Evolutionary conservation across 37 sponge, comb jelly and placozoan species (phyloP).

Genomic region (Petrosia ficiformis): DNA sequence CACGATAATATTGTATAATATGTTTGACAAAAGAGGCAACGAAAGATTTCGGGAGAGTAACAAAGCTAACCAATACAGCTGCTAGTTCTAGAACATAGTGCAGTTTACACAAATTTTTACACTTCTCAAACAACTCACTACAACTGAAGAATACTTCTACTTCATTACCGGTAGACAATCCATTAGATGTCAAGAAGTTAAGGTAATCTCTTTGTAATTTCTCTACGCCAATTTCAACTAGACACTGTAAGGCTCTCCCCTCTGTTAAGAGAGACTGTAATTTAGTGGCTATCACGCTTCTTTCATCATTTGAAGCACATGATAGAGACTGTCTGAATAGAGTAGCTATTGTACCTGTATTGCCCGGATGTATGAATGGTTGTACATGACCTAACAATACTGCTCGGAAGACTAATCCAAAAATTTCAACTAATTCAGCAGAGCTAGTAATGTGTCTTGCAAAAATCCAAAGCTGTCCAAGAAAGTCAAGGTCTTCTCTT

Average conservation of each 20-base stretch:
- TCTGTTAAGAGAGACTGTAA: slow-evolving; percentile 29
- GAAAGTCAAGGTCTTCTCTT: slow-evolving; percentile 49
- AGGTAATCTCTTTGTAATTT: slow-evolving; percentile 42
- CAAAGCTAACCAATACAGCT: slow-evolving; percentile 1
- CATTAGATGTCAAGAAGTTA: slow-evolving; percentile 22
- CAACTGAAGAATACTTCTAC: slow-evolving; percentile 27
- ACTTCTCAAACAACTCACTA: slow-evolving; percentile 8
- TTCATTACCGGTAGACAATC: slow-evolving; percentile 12
- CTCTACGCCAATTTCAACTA: slow-evolving; percentile 58
- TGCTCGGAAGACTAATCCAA: slow-evolving; percentile 42
- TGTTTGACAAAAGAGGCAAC: slow-evolving; percentile 27
- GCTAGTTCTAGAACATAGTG: slow-evolving; percentile 38
- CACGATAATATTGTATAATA: slow-evolving; percentile 20
- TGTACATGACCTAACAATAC: slow-evolving; percentile 41
- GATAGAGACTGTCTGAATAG: slow-evolving; percentile 44
- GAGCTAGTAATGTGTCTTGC: slow-evolving; percentile 18
- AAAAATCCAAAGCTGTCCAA: slow-evolving; percentile 61
- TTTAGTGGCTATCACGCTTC: slow-evolving; percentile 24
- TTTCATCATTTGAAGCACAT: slow-evolving; percentile 2
- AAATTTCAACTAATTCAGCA: slow-evolving; percentile 24
- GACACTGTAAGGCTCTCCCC: slow-evolving; percentile 15
- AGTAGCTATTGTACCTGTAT: slow-evolving; percentile 36
- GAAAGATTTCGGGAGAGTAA: slow-evolving; percentile 18
- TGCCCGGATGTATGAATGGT: slow-evolving; percentile 44
- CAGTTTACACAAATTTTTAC: slow-evolving; percentile 36